Percentiles rank a stretch among this genome's conserved stretches.
Conservation (phyloP, 37 sponge, comb jelly and placozoan genomes). For the Amphimedon queenslandica region DNA sequence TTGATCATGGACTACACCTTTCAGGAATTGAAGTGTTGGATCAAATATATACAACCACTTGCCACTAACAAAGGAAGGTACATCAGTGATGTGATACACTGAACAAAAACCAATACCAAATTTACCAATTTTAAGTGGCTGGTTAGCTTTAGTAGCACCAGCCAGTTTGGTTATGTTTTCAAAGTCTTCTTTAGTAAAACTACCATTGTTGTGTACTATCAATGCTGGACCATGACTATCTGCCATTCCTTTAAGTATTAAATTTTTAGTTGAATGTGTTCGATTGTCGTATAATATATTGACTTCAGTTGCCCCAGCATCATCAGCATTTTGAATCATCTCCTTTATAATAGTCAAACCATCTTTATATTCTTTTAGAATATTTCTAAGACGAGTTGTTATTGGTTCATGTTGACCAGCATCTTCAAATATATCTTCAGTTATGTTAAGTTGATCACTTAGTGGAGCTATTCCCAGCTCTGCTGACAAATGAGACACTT, state of each 20-base stretch:
- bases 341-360: too few relatives aligned
- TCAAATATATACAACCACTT: constrained; percentile 56
- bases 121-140: constrained; percentile 73
- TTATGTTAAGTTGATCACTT: too few relatives aligned
- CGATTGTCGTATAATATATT: constrained; percentile 60
- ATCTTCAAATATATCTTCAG: neutral
- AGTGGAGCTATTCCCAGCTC: constrained; percentile 23
- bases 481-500: too few relatives aligned
- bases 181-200: constrained; percentile 74
- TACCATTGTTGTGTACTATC: constrained; percentile 47
- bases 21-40: constrained; percentile 46
- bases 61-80: constrained; percentile 56
- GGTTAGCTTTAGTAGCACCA: constrained; percentile 57
- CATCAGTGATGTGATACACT: constrained; percentile 60
- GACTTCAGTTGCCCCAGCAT: constrained; percentile 74
- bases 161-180: constrained; percentile 75
- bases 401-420: too few relatives aligned
- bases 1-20: constrained; percentile 23
- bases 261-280: constrained; percentile 10
- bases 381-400: too few relatives aligned
- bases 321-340: too few relatives aligned
- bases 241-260: constrained; percentile 53
- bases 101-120: constrained; percentile 83
- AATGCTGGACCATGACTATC: constrained; percentile 69
- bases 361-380: too few relatives aligned